Evolutionary conservation across 2,797 vertebrate species (phyloP).

Genomic region (Microhierax caerulescens): DNA sequence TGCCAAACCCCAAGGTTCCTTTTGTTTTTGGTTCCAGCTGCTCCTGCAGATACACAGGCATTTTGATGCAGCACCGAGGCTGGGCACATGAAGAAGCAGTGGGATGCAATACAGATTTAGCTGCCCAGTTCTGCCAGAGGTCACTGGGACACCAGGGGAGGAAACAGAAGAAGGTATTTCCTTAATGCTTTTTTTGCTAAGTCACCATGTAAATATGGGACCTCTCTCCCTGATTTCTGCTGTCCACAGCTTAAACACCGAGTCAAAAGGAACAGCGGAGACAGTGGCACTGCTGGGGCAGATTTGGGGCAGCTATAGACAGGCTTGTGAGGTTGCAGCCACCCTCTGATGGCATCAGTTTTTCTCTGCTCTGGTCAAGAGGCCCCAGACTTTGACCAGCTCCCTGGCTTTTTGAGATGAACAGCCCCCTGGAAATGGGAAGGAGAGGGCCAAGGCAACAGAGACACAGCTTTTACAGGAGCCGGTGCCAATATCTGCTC

Average conservation of each 20-base stretch:
- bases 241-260: background rate
- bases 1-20: background rate
- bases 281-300: background rate
- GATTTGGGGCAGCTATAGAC: background rate
- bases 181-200: background rate
- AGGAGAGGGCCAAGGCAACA: background rate
- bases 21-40: background rate
- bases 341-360: background rate
- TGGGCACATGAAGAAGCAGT: background rate
- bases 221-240: background rate
- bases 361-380: background rate
- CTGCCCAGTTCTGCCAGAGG: background rate
- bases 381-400: background rate
- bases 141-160: background rate
- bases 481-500: accelerated
- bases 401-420: background rate
- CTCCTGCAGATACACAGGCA: background rate
- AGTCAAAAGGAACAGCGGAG: background rate
- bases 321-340: background rate
- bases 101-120: background rate
- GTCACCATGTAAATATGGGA: background rate
- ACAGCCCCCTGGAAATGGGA: background rate
- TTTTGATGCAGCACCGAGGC: background rate
- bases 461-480: background rate
- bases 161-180: background rate